Evolutionary conservation across 2,797 vertebrate genomes (phyloP), one percentile per base, ranked within the genome.

Genomic region (Miichthys miiuy): DNA sequence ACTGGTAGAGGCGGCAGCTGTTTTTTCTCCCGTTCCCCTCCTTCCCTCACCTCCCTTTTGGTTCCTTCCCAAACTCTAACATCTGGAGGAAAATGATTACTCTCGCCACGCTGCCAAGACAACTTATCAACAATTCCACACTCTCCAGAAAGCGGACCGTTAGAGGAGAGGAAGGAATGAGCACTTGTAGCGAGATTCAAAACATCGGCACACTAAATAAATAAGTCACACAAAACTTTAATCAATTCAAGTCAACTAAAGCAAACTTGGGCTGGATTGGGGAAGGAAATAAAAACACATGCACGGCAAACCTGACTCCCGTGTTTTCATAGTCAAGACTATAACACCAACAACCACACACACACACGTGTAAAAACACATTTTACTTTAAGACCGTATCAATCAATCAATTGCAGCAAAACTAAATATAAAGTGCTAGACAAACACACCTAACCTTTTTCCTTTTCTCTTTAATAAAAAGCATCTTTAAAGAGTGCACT

Each of bases 51-150:
- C 83, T 91, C 82, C 85, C 76, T 85, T 88, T 85, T 88, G 88
- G 84, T 88, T 88, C 75, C 60, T 82, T 92, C 87, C 90, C 86
- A 93, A 93, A 91, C 79, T 79, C 80, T 38, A 90, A 94, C 93
- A 95, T 95, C 93, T 94, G 94, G 91, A 88, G 87, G 81, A 91
- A 90, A 94, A 91, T 90, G 91, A 95, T 93, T 93, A 91, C 85
- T 85, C 83, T 82, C 58, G 68, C 85, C 68, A 71, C 25, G 68
- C 83, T 88, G 91, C 93, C 91, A 93, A 89, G 82, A 81, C 71
- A 69, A 91, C 92, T 93, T 92, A 95, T 95, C 91, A 92, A 92
- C 91, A 88, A 91, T 81, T 88, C 89, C 84, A 90, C 88, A 87
- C 88, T 89, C 81, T 79, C 82, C 80, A 90, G 79, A 84, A 84